Base-by-base conservation (phyloP, 2,888 invertebrate genomes). In the Lasioglossum villosulum region DNA sequence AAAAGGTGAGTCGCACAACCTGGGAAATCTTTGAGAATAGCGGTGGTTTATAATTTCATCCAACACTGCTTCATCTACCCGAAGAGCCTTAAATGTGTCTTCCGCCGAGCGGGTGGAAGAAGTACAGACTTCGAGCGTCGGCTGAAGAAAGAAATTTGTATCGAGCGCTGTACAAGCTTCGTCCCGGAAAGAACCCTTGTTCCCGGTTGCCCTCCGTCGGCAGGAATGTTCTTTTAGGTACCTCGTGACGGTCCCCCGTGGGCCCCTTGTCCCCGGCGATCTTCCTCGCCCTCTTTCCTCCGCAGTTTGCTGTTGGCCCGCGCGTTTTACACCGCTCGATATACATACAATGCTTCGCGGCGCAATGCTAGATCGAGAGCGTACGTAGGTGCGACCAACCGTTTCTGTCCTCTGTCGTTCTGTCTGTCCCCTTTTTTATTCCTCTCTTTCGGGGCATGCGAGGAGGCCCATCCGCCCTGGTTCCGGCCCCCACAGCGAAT, bases 271-370 rank as follows among this genome's bases (percentile, higher is more conserved):
- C 27, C 5, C 39, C 42, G 34, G 16, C n/a, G 30, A 48, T 39
- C 48, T 77, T 48, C 34, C 74, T 37, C 37, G 34, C 30, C 76
- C 79, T 52, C 71, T 72, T 71, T 34, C 37, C 68, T 66, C 16
- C 59, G 59, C 23, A 52, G 59, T 4, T 63, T 30, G 27, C 30
- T 63, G 59, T 63, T 63, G 77, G 72, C 74, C 71, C 71, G 79
- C 72, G 78, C 78, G 34, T 66, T 86, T 87, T 87, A 84, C 82
- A 66, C 48, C 84, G 75, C 66, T 73, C 92, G 91, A 94, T 94
- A 94, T 94, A 93, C 94, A 94, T 94, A 94, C 94, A 94, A 94
- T 94, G 93, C 93, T 79, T 81, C 88, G 89, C 89, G 90, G 90
- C 90, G 92, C 92, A 79, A 86, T 86, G 89, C 91, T 87, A 81